Percentiles rank a stretch among this genome's conserved stretches.
Evolutionary conservation across 2,888 invertebrate genomes (phyloP).

Genomic region (Falcaria lacertinaria): DNA sequence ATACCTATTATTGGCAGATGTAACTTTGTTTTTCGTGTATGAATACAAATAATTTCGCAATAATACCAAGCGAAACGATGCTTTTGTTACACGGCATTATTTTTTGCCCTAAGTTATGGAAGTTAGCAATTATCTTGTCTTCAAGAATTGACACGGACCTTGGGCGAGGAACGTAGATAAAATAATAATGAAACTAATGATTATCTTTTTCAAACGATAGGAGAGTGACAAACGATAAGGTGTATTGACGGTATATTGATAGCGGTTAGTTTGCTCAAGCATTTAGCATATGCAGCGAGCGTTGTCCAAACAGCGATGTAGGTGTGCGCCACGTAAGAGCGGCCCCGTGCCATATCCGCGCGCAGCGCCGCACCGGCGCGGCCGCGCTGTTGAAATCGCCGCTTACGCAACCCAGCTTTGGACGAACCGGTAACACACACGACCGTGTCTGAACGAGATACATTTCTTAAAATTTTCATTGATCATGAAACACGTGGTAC

Average conservation of each 20-base stretch:
- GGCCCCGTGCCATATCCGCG: constrained; percentile 74
- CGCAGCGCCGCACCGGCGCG: constrained; percentile 49
- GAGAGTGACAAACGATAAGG: constrained; percentile 46
- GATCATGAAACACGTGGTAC: neutral
- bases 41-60: neutral
- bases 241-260: constrained; percentile 40
- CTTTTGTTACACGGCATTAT: neutral
- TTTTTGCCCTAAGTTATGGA: neutral
- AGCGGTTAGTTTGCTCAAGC: constrained; percentile 51
- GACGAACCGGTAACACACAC: constrained; percentile 56
- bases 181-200: constrained; percentile 11
- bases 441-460: constrained; percentile 34
- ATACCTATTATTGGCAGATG: no score
- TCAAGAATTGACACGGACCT: constrained; percentile 16
- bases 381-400: constrained; percentile 62
- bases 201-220: constrained; percentile 17
- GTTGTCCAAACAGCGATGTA: constrained; percentile 61
- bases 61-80: neutral
- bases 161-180: constrained; percentile 23
- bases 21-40: no score
- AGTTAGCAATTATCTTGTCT: constrained; percentile 3
- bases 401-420: constrained; percentile 64
- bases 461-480: constrained; percentile 21
- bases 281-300: constrained; percentile 57
- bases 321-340: constrained; percentile 65